These are phyloP conservation scores for Galago senegalensis DNA, from an alignment of 2,797 vertebrate genomes.

Conservation along the genomic window DNA sequence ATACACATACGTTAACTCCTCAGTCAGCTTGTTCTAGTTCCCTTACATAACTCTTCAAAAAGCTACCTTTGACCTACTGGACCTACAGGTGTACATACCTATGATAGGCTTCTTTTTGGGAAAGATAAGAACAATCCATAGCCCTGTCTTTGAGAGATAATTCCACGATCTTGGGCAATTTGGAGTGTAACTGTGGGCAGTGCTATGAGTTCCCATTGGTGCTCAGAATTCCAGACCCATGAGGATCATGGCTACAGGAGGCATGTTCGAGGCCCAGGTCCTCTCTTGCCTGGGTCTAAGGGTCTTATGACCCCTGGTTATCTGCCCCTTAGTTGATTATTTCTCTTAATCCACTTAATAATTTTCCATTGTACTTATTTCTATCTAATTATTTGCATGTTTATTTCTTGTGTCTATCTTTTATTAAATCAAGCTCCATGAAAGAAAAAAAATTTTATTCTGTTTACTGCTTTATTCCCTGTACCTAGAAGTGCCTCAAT, in stretches of 20 bases:
- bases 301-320: neutral
- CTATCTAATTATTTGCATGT: neutral
- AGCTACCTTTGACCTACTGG: neutral
- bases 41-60: neutral
- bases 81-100: neutral
- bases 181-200: neutral
- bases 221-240: neutral
- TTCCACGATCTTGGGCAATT: neutral
- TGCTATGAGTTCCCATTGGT: neutral
- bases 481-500: neutral
- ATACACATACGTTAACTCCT: neutral
- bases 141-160: neutral
- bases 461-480: neutral
- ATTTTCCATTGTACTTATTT: neutral
- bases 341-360: neutral
- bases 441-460: neutral
- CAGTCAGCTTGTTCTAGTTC: neutral
- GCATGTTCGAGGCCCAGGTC: fast-evolving
- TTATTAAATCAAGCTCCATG: neutral
- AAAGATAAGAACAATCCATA: neutral
- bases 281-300: neutral
- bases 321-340: neutral
- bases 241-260: neutral
- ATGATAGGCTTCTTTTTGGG: neutral
- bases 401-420: neutral